A percentile compares a stretch with the other conserved stretches of the same genome.
phyloP scores from a whole-genome alignment of 2,888 invertebrate genomes.

The Eristalis intricaria region DNA sequence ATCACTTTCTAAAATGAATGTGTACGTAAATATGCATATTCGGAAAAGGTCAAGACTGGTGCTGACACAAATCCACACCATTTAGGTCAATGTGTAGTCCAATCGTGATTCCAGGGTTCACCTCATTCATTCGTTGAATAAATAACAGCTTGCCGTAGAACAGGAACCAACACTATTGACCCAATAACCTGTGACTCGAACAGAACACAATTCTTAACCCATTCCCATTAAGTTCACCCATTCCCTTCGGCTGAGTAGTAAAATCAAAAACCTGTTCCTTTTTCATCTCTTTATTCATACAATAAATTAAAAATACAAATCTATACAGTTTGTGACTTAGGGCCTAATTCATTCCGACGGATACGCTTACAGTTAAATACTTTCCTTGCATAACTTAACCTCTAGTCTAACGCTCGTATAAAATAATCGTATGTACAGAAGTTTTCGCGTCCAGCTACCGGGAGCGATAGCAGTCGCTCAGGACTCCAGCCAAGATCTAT shows the following conservation, averaged over 20 bases:
- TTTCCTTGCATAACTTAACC: conserved; percentile 13
- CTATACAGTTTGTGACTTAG: conserved; percentile 45
- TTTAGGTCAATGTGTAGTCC: no score
- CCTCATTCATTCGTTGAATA: background rate
- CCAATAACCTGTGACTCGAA: background rate
- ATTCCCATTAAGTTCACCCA: background rate
- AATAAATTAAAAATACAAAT: conserved; percentile 27
- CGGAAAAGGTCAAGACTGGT: no score
- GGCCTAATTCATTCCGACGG: conserved; percentile 19
- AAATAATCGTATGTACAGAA: conserved; percentile 39
- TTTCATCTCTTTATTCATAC: conserved; percentile 13
- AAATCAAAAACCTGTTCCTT: background rate
- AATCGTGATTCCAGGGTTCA: background rate
- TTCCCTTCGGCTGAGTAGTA: background rate
- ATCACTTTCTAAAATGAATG: no score
- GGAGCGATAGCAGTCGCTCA: background rate
- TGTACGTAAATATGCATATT: no score
- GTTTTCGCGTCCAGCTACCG: background rate
- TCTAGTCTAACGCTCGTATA: conserved; percentile 20
- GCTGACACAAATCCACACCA: no score
- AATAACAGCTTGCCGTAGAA: background rate
- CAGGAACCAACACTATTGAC: background rate
- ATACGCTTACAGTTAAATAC: conserved; percentile 18
- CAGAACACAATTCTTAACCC: background rate
- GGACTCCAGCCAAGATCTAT: background rate